A percentile compares a stretch with the other conserved stretches of the same genome.
Conservation (phyloP, 2,113 vertebrate species). For the Myocastor coypus region DNA sequence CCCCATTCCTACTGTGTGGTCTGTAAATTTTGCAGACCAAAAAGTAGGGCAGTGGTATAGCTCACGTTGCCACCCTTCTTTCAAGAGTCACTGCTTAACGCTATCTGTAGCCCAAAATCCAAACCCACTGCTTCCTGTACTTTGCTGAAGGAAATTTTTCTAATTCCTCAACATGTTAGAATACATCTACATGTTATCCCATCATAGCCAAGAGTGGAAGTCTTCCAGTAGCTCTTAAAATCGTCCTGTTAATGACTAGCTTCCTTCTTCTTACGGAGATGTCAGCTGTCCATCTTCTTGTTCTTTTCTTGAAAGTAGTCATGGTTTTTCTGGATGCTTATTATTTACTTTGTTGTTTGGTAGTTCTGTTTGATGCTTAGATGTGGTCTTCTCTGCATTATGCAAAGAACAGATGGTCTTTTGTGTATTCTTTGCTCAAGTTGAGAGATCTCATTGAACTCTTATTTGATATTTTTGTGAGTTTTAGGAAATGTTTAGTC, state of each 20-base stretch:
- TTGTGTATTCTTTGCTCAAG: slow-evolving; percentile 6
- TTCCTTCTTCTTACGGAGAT: neutral
- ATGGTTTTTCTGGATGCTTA: slow-evolving; percentile 24
- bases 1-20: neutral
- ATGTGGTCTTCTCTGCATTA: neutral
- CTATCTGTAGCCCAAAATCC: neutral
- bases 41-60: neutral
- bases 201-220: neutral
- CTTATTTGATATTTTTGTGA: neutral
- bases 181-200: neutral
- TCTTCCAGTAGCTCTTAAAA: neutral
- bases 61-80: neutral
- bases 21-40: neutral
- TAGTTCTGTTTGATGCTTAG: neutral
- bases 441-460: slow-evolving; percentile 26
- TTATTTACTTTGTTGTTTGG: slow-evolving; percentile 8
- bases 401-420: neutral
- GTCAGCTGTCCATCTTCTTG: neutral
- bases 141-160: neutral
- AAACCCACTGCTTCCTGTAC: neutral
- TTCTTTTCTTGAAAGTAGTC: slow-evolving; percentile 29
- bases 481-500: slow-evolving; percentile 14
- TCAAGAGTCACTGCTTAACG: neutral
- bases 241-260: neutral
- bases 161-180: neutral